These are phyloP conservation scores for Ceraclea dissimilis DNA, from an alignment of 2,888 invertebrate species.

Conservation along the genomic window DNA sequence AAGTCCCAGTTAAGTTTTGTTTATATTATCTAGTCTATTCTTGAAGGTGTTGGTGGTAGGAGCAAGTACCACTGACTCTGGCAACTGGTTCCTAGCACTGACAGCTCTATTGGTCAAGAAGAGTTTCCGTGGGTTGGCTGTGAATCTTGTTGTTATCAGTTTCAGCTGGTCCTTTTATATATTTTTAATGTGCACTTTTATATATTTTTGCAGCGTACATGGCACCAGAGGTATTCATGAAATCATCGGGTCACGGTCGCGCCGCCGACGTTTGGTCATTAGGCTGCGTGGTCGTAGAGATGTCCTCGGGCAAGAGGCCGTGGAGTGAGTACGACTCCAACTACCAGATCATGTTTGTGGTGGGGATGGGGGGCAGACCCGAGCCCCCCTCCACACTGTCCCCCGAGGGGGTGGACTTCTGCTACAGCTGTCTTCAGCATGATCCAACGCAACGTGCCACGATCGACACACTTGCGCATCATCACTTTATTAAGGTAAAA, in stretches of 20 bases:
- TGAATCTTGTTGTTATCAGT: too few relatives aligned
- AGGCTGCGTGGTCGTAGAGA: conserved; percentile 92
- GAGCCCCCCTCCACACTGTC: conserved; percentile 67
- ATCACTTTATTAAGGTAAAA: conserved; percentile 66
- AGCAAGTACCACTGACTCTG: too few relatives aligned
- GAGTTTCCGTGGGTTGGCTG: too few relatives aligned
- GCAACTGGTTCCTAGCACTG: too few relatives aligned
- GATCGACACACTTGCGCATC: conserved; percentile 62
- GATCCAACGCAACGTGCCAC: conserved; percentile 67
- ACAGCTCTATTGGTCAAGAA: too few relatives aligned
- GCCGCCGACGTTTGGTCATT: conserved; percentile 95
- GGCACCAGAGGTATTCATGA: conserved; percentile 94
- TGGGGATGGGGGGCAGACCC: conserved; percentile 86
- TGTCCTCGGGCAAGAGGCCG: conserved; percentile 89
- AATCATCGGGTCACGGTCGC: conserved; percentile 82
- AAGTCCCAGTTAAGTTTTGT: too few relatives aligned
- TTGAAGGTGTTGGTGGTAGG: too few relatives aligned
- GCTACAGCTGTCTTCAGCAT: conserved; percentile 71
- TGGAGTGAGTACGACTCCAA: conserved; percentile 90
- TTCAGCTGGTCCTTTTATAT: too few relatives aligned
- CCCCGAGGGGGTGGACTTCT: conserved; percentile 75
- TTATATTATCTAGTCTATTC: too few relatives aligned
- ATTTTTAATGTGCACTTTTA: too few relatives aligned
- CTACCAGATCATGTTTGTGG: conserved; percentile 93
- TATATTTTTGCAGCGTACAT: conserved; percentile 84